Percentiles rank a stretch among this genome's conserved stretches.
phyloP scores from a whole-genome alignment of 2,797 vertebrate species.

The Carapus acus region DNA sequence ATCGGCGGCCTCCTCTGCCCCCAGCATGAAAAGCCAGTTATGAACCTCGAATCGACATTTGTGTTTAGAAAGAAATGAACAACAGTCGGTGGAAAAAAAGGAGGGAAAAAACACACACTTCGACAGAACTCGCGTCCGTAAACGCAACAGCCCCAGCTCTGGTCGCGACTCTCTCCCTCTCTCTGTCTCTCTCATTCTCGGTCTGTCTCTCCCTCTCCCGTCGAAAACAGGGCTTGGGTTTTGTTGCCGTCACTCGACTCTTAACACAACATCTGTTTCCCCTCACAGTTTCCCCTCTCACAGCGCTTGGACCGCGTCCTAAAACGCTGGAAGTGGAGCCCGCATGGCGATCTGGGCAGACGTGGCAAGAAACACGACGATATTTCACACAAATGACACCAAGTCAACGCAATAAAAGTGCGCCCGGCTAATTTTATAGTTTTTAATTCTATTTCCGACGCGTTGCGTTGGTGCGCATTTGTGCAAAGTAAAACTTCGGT shows the following conservation, averaged over 20 bases:
- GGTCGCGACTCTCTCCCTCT: too few relatives aligned
- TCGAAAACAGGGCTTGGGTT: not conserved
- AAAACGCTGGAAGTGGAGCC: slow-evolving; percentile 29
- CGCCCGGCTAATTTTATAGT: not conserved
- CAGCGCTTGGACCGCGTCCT: slow-evolving; percentile 29
- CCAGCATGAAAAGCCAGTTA: slow-evolving; percentile 60
- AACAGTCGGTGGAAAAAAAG: slow-evolving; percentile 29
- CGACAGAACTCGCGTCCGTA: too few relatives aligned
- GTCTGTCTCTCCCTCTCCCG: not conserved
- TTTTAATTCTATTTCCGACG: too few relatives aligned
- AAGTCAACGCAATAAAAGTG: not conserved
- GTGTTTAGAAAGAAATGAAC: slow-evolving; percentile 44
- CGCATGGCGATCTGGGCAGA: slow-evolving; percentile 39
- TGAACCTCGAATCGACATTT: slow-evolving; percentile 52
- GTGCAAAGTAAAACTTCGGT: not conserved
- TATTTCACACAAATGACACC: slow-evolving; percentile 11
- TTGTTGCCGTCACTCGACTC: slow-evolving; percentile 10
- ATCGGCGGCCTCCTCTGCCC: slow-evolving; percentile 60
- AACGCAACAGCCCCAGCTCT: too few relatives aligned
- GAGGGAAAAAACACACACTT: too few relatives aligned
- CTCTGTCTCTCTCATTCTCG: too few relatives aligned
- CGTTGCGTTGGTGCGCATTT: too few relatives aligned
- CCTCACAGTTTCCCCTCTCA: slow-evolving; percentile 35
- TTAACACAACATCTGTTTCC: slow-evolving; percentile 55
- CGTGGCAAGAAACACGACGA: slow-evolving; percentile 46